A percentile compares a stretch with the other conserved stretches of the same genome.
Evolutionary conservation across 2,888 invertebrate species (phyloP).

Genomic region (Eupelmus urozonus): DNA sequence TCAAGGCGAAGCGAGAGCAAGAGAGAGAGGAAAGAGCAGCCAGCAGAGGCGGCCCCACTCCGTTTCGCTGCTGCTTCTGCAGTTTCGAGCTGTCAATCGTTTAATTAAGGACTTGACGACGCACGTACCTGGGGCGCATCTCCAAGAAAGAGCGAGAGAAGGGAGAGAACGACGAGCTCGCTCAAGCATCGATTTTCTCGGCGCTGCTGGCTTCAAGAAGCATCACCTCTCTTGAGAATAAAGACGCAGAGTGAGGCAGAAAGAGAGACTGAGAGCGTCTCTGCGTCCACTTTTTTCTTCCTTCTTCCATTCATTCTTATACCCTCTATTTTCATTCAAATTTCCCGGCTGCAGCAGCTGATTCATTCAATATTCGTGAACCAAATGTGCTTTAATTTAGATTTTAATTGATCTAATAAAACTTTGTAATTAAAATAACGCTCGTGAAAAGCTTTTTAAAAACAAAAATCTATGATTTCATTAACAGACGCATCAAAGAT

Average conservation of each 20-base stretch:
- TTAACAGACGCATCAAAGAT: too few relatives aligned
- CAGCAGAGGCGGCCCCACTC: background rate
- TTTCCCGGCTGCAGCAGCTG: conserved; percentile 17
- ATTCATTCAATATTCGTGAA: conserved; percentile 25
- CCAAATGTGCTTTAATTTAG: background rate
- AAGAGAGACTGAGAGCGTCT: conserved; percentile 4
- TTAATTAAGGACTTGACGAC: conserved; percentile 65
- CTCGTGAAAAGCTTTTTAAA: background rate
- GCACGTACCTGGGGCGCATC: conserved; percentile 58
- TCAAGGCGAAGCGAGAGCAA: conserved; percentile 51
- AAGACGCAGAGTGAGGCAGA: background rate
- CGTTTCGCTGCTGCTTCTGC: conserved; percentile 55
- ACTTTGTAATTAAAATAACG: background rate
- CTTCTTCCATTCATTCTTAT: conserved; percentile 3
- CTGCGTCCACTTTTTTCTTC: background rate
- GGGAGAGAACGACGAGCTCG: conserved; percentile 52
- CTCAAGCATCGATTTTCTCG: conserved; percentile 48
- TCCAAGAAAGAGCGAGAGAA: conserved; percentile 12
- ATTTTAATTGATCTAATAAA: background rate
- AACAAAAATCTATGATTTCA: background rate
- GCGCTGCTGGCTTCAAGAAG: conserved; percentile 9
- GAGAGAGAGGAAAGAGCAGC: conserved; percentile 15
- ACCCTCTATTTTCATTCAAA: conserved; percentile 39
- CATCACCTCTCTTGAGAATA: conserved; percentile 10
- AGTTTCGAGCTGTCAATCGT: conserved; percentile 68